phyloP scores from a whole-genome alignment of 2,113 vertebrate genomes.

The Lophura nycthemera region DNA sequence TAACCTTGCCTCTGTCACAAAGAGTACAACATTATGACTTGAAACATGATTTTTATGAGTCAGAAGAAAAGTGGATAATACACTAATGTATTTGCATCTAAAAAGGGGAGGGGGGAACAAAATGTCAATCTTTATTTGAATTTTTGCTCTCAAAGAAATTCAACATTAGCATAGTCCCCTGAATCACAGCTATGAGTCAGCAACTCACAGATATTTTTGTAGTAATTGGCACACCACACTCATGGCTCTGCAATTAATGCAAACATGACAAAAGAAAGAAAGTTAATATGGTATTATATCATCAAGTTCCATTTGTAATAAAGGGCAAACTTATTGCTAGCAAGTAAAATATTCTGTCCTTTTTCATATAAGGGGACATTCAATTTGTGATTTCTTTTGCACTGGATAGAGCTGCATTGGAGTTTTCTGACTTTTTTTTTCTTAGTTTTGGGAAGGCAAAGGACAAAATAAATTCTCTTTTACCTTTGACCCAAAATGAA shows the following conservation, averaged over 20 bases:
- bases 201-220: background rate
- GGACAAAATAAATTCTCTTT: background rate
- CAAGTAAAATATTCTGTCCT: background rate
- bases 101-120: background rate
- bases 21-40: slow-evolving; percentile 17
- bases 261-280: slow-evolving; percentile 29
- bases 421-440: background rate
- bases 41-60: slow-evolving; percentile 62
- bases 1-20: slow-evolving; percentile 4
- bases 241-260: slow-evolving; percentile 30
- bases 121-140: slow-evolving; percentile 38
- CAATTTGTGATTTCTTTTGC: background rate
- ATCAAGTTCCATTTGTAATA: background rate
- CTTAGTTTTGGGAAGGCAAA: background rate
- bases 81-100: slow-evolving; percentile 25
- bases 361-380: background rate
- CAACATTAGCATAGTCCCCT: slow-evolving; percentile 14
- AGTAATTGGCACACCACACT: slow-evolving; percentile 11
- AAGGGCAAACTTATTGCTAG: background rate
- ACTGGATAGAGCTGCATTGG: background rate
- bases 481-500: background rate
- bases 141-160: slow-evolving; percentile 30
- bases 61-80: slow-evolving; percentile 51
- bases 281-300: background rate
- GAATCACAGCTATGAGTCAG: slow-evolving; percentile 47